Evolutionary conservation across 1,140 invertebrate species (phyloP).

Genomic region (Mycetomoellerius zeteki): DNA sequence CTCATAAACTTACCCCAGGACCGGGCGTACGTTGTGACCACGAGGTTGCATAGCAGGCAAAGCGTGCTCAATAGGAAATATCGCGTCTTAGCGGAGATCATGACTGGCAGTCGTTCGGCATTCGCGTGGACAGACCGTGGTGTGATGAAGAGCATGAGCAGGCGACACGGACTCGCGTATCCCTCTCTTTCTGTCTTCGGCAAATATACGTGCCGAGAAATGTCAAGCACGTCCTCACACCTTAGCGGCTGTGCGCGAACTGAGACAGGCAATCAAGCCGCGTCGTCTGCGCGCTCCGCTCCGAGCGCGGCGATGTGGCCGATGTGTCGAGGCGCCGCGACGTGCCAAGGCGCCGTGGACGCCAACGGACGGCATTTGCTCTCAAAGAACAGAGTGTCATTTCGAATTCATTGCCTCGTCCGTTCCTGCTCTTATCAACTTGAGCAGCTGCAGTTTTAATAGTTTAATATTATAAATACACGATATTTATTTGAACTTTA

Average conservation of each 20-base stretch:
- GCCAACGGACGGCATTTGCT: not conserved
- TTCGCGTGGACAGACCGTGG: not conserved
- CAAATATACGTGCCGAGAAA: not conserved
- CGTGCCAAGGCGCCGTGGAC: not conserved
- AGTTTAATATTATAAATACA: not conserved
- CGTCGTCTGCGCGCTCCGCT: not conserved
- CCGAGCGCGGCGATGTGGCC: not conserved
- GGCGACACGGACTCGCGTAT: not conserved
- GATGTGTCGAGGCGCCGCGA: not conserved
- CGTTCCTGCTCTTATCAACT: not conserved
- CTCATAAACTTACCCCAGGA: slow-evolving; percentile 72
- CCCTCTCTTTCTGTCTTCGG: not conserved
- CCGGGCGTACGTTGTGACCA: slow-evolving; percentile 50
- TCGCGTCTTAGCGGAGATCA: slow-evolving; percentile 60
- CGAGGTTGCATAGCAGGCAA: slow-evolving; percentile 32
- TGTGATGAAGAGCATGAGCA: not conserved
- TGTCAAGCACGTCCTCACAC: slow-evolving; percentile 31
- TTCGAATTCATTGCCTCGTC: not conserved
- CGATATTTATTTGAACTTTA: not conserved
- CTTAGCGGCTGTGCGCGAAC: slow-evolving; percentile 67
- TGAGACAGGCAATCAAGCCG: slow-evolving; percentile 13
- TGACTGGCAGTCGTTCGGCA: slow-evolving; percentile 64
- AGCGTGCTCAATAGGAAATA: slow-evolving; percentile 28
- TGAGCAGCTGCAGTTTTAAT: not conserved
- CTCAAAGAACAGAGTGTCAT: not conserved